Evolutionary conservation across 1,140 invertebrate genomes (phyloP).

Genomic region (Acyrthosiphon pisum): DNA sequence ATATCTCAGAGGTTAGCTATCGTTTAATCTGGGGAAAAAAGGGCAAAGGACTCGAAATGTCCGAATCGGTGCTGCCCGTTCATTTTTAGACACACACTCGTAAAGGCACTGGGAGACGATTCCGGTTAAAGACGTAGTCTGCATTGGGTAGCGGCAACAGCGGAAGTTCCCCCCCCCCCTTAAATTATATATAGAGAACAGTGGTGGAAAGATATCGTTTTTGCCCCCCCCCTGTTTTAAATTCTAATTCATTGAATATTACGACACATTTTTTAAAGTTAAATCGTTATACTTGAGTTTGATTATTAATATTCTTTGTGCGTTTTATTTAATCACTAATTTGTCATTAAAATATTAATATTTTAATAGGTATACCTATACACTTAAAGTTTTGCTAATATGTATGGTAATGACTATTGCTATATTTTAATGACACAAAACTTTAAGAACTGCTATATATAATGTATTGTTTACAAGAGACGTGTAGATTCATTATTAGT

Average conservation of each 20-base stretch:
- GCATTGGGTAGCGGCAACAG: neutral
- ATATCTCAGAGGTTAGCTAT: too few species aligned
- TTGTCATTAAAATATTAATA: neutral
- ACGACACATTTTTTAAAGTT: neutral
- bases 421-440: neutral
- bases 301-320: neutral
- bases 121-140: neutral
- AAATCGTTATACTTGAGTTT: neutral
- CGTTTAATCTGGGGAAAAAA: neutral
- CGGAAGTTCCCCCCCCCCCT: neutral
- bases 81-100: neutral
- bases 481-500: neutral
- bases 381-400: neutral
- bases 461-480: neutral
- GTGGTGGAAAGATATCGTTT: neutral
- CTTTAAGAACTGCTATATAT: neutral
- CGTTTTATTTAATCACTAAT: neutral
- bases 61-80: neutral
- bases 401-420: too few species aligned
- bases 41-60: neutral
- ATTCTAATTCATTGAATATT: neutral
- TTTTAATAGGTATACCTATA: too few species aligned
- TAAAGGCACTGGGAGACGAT: neutral
- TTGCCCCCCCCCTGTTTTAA: too few species aligned
- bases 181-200: neutral